Evolutionary conservation across 2,888 invertebrate species (phyloP), one percentile per base, ranked within the genome.

Genomic region (Scrobipalpa atriplicella): DNA sequence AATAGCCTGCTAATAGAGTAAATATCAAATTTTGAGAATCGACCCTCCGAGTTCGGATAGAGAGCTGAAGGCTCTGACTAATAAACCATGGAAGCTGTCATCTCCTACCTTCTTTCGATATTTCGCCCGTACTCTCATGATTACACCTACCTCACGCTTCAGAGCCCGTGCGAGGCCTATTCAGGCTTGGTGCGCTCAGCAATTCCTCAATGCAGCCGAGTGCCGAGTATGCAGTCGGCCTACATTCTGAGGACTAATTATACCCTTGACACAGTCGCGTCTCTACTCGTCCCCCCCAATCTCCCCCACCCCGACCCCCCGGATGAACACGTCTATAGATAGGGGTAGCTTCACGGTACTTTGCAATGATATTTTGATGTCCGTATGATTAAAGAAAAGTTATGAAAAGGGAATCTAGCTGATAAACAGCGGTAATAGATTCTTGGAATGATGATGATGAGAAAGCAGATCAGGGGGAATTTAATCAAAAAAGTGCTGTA

Each of bases 191-290:
- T 58, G 38, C 38, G 58, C 58, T 58, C 58, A 58, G 58, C 58
- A 38, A 38, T 56, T 11, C 29, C 9, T 58, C 58, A 58, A 38
- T 58, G 38, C 58, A 38, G 36, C 38, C 29, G 29, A 29, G 29
- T 29, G 18, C n/a, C n/a, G 18, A 56, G 54, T 29, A 56, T 38
- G 58, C 38, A 58, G 58, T 36, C 58, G 58, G 58, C 58, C 58
- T 58, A 58, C 36, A 58, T 58, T 58, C 58, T 38, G 38, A 58
- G 21, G 52, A 52, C 36, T 51, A 52, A 63, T 63, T 52, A 63
- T 63, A 63, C 63, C 63, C 51, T 63, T 63, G 63, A 63, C 63
- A 63, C 63, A 58, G 16, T 58, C 58, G 58, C 58, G 58, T 7
- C 13, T 11, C 16, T 10, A 1, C 54, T 19, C 54, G 5, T 10